Evolutionary conservation across 1,140 invertebrate genomes (phyloP).

Genomic region (Hydropsyche tenuis): DNA sequence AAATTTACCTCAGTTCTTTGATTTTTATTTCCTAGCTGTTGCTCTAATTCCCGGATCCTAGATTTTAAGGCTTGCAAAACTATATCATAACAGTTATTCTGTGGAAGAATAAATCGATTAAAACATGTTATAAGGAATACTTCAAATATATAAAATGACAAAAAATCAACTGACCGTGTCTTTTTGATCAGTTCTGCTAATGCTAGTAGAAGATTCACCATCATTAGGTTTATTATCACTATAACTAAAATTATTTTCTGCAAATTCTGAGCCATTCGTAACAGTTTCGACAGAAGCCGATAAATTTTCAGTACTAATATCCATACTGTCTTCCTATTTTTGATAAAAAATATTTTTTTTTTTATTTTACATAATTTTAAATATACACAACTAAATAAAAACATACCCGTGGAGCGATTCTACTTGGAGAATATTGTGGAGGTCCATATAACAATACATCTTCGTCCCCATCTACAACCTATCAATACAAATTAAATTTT

Average conservation of each 20-base stretch:
- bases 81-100: conserved; percentile 46
- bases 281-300: not conserved
- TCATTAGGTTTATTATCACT: not conserved
- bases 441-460: conserved; percentile 86
- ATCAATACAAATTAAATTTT: conserved; percentile 4
- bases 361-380: not conserved
- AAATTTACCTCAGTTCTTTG: conserved; percentile 53
- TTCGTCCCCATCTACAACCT: conserved; percentile 72
- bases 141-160: not conserved
- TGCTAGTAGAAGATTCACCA: not conserved
- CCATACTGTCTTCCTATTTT: conserved; percentile 8
- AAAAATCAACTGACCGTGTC: not conserved
- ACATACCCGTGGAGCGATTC: conserved; percentile 70
- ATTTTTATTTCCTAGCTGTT: conserved; percentile 50
- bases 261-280: not conserved
- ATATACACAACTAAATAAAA: not conserved
- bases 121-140: not conserved
- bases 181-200: not conserved
- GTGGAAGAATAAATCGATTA: conserved; percentile 14
- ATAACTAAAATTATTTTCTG: not conserved
- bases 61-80: conserved; percentile 58
- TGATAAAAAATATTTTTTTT: conserved; percentile 4
- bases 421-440: conserved; percentile 74
- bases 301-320: not conserved
- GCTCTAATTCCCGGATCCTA: conserved; percentile 57